phyloP scores from a whole-genome alignment of 1,140 invertebrate species.

The Drosophila teissieri region DNA sequence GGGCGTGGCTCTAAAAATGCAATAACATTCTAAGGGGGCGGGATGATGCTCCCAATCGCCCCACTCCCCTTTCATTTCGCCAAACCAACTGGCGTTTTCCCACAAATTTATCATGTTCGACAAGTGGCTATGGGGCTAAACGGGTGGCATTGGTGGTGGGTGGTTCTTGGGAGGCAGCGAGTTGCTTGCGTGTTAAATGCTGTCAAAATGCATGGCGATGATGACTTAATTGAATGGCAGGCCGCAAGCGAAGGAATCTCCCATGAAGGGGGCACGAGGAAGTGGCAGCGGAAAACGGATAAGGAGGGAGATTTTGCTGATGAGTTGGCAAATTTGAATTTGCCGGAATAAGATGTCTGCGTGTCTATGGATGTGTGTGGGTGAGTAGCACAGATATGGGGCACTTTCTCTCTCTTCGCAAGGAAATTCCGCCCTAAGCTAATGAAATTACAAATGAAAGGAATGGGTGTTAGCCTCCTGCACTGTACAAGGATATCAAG shows the following conservation, averaged over 20 bases:
- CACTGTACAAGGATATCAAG: background rate
- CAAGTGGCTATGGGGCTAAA: conserved; percentile 47
- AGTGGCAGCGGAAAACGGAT: conserved; percentile 15
- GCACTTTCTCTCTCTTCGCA: background rate
- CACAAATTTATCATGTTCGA: conserved; percentile 78
- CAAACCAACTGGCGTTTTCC: conserved; percentile 48
- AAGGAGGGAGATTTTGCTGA: conserved; percentile 23
- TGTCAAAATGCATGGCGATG: conserved; percentile 35
- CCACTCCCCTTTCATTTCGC: conserved; percentile 4
- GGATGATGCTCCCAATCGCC: conserved; percentile 4
- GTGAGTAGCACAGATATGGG: background rate
- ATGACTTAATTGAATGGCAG: conserved; percentile 61
- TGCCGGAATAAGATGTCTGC: conserved; percentile 10
- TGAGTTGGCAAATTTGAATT: conserved; percentile 45
- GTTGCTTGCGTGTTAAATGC: conserved; percentile 32
- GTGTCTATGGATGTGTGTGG: background rate
- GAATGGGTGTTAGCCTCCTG: background rate
- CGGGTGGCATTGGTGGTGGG: background rate
- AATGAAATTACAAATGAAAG: background rate
- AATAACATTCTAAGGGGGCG: conserved; percentile 47
- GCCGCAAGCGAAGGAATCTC: conserved; percentile 22
- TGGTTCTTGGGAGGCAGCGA: background rate
- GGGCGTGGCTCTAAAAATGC: conserved; percentile 54
- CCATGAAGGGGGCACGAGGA: background rate
- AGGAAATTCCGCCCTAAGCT: conserved; percentile 1